Conservation (phyloP, 2,113 vertebrate genomes). For the Cryptotis parvus region DNA sequence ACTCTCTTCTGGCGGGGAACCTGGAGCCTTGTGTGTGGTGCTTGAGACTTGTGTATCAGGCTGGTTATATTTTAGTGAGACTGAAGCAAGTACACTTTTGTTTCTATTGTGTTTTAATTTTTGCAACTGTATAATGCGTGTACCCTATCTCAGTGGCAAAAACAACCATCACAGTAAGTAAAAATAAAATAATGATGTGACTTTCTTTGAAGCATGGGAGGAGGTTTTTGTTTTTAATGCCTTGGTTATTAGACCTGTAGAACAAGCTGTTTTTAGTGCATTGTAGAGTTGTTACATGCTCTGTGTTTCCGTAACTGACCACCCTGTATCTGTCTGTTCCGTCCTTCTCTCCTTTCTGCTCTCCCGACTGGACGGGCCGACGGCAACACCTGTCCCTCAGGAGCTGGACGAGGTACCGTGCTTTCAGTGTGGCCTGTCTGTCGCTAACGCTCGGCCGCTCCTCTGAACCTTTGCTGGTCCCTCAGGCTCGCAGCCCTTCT, state of each 20-base stretch:
- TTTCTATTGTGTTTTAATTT: conserved; percentile 57
- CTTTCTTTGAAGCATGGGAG: neutral
- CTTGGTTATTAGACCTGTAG: conserved; percentile 43
- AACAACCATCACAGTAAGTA: conserved; percentile 43
- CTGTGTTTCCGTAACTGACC: conserved; percentile 83
- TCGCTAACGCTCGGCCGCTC: too few species aligned
- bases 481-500: too few species aligned
- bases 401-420: conserved; percentile 99
- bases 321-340: conserved; percentile 81
- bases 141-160: conserved; percentile 2
- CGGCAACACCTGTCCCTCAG: conserved; percentile 93
- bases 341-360: conserved; percentile 84
- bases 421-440: conserved; percentile 64
- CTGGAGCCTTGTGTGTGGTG: conserved; percentile 21
- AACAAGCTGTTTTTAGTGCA: conserved; percentile 32
- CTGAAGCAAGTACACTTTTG: conserved; percentile 41
- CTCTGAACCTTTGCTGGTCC: neutral
- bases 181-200: conserved; percentile 26
- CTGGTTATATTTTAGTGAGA: conserved; percentile 26
- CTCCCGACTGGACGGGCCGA: conserved; percentile 91
- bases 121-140: neutral
- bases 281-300: conserved; percentile 64
- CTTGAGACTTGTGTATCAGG: conserved; percentile 40
- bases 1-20: conserved; percentile 43
- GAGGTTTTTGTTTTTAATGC: conserved; percentile 28